Evolutionary conservation across 2,888 invertebrate genomes (phyloP), one percentile per base, ranked within the genome.

Genomic region (Drosophila dives): DNA sequence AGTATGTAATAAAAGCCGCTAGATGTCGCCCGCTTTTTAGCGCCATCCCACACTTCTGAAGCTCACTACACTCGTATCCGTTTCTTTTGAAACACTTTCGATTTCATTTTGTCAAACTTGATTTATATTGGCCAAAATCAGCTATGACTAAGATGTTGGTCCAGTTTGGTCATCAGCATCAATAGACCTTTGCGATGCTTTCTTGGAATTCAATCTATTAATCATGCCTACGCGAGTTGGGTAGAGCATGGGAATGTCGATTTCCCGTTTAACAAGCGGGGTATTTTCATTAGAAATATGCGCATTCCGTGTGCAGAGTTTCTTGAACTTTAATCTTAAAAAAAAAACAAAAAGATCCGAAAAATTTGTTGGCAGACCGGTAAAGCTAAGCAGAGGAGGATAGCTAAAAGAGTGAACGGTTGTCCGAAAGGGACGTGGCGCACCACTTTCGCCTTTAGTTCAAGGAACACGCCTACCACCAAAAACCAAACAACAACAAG

Each of bases 391-490:
- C 8, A n/a, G 15, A 38, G 42, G 51, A 64, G 56, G 72, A 68
- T 70, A 63, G 60, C 55, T 73, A 71, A 75, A 67, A 54, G 66
- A 80, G 62, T 70, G 54, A 80, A 85, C 85, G 81, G 70, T 86
- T 75, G 83, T 85, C 85, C 79, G 87, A 64, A 56, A 53, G 58
- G 59, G 62, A 80, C 71, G 75, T 89, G 81, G 76, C 77, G 69
- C 61, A 84, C 64, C 68, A 86, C 89, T 86, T 86, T 89, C 89
- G 86, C 87, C 76, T 71, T 84, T 72, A 68, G 77, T 86, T 80
- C 74, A 84, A 77, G 82, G 74, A 77, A 81, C 78, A 75, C 71
- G 79, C 86, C 83, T 83, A 51, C 74, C 53, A 40, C 56, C 29
- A 56, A 42, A 56, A 29, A 32, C 12, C 32, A 20, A 61, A 66